These are phyloP conservation scores for Halichondria panicea DNA, from an alignment of 37 sponge, comb jelly and placozoan species.

Conservation along the genomic window DNA sequence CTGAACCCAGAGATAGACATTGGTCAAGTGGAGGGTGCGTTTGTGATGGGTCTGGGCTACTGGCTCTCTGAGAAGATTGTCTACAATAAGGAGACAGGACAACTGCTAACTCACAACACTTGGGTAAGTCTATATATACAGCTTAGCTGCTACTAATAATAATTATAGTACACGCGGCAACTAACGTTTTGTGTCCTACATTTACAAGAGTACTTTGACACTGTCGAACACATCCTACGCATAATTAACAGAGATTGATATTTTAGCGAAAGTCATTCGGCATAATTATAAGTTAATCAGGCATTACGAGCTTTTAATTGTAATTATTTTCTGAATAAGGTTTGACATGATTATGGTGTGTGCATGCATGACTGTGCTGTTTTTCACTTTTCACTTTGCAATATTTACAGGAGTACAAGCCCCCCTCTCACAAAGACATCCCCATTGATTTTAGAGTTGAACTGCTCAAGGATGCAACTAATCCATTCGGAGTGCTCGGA, in stretches of 20 bases:
- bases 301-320: too few relatives aligned
- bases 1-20: conserved; percentile 85
- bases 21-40: conserved; percentile 85
- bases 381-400: conserved; percentile 41
- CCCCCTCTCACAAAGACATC: conserved; percentile 76
- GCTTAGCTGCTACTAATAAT: too few relatives aligned
- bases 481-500: conserved; percentile 69
- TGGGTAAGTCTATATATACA: conserved; percentile 57
- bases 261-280: too few relatives aligned
- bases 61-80: conserved; percentile 72
- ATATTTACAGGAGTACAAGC: conserved; percentile 75
- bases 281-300: too few relatives aligned
- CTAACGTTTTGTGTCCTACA: too few relatives aligned
- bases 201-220: too few relatives aligned
- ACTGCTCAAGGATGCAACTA: conserved; percentile 77
- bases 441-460: conserved; percentile 74
- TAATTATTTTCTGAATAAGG: too few relatives aligned
- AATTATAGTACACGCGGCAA: too few relatives aligned
- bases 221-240: too few relatives aligned
- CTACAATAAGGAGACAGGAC: conserved; percentile 60
- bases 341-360: too few relatives aligned
- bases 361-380: too few relatives aligned
- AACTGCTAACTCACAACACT: conserved; percentile 76
- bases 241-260: too few relatives aligned
- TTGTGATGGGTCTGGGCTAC: conserved; percentile 83